Conservation (phyloP, 2,113 vertebrate genomes). For the Equus przewalskii region DNA sequence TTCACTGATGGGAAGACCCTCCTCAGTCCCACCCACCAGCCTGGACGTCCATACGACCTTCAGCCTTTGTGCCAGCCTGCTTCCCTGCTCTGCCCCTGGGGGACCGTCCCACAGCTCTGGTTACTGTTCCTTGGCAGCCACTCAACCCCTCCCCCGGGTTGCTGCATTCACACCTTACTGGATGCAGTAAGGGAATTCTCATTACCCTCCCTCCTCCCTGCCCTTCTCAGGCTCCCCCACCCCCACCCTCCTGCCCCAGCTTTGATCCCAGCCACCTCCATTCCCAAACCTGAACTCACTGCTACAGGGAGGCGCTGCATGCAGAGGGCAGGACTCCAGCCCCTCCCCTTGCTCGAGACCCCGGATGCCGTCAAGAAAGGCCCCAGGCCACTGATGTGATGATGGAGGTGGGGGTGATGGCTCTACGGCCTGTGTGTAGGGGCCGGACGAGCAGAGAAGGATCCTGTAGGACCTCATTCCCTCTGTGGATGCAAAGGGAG, state of each 20-base stretch:
- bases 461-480: background rate
- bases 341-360: background rate
- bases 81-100: fast-evolving
- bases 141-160: background rate
- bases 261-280: background rate
- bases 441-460: too few relatives aligned
- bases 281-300: background rate
- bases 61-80: background rate
- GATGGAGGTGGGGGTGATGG: fast-evolving
- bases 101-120: background rate
- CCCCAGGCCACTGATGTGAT: background rate
- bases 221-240: background rate
- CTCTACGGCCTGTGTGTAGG: background rate
- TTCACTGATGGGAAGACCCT: background rate
- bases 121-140: background rate
- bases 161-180: conserved; percentile 14
- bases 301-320: background rate
- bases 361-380: background rate
- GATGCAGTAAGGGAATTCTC: background rate
- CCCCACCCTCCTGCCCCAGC: too few relatives aligned
- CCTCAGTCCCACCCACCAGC: background rate
- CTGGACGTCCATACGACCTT: background rate
- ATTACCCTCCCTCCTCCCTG: background rate
- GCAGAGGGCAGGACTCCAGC: background rate
- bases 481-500: background rate